These are phyloP conservation scores for Macrotus californicus DNA, from an alignment of 2,113 vertebrate species.

Conservation along the genomic window DNA sequence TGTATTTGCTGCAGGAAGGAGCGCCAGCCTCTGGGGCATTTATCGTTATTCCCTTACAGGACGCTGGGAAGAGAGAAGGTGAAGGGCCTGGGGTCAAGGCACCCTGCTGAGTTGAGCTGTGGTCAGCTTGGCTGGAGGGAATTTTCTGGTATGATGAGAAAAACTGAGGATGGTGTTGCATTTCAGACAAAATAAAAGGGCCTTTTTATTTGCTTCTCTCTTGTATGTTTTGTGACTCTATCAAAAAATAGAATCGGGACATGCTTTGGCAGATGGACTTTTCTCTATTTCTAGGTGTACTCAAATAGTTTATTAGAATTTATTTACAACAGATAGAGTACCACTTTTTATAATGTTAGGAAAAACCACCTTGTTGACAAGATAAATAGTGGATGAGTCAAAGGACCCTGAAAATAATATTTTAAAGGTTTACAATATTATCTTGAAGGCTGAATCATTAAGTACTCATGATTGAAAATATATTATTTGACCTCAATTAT, in stretches of 20 bases:
- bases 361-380: conserved; percentile 15
- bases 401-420: not conserved
- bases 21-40: not conserved
- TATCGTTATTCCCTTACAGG: not conserved
- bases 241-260: conserved; percentile 41
- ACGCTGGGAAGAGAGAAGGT: not conserved
- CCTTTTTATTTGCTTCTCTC: conserved; percentile 49
- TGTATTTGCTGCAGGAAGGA: not conserved
- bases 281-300: conserved; percentile 34
- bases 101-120: not conserved
- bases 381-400: not conserved
- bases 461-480: not conserved
- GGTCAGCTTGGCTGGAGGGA: not conserved
- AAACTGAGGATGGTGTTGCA: conserved; percentile 1
- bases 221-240: conserved; percentile 21
- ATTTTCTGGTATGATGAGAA: conserved; percentile 48
- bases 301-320: conserved; percentile 48
- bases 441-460: conserved; percentile 17
- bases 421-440: conserved; percentile 23
- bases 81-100: not conserved
- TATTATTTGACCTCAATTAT: conserved; percentile 8
- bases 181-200: conserved; percentile 33
- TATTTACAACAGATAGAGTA: conserved; percentile 5
- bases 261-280: conserved; percentile 39
- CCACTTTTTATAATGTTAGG: not conserved